Base-by-base conservation (phyloP, 2,888 invertebrate species). In the Entomobrya multifasciata region DNA sequence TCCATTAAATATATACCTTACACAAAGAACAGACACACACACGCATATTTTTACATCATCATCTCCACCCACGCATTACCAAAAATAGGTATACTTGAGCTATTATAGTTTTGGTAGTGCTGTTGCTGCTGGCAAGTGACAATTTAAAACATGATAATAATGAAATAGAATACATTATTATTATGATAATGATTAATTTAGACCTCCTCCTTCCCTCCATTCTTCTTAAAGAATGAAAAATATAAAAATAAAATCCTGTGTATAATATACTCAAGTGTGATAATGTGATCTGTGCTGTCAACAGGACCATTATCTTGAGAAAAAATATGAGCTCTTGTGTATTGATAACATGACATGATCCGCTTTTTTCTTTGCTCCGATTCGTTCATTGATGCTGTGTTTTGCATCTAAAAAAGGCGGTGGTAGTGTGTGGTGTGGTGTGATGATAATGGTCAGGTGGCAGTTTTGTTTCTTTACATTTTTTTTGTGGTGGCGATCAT, bases 271-370 rank as follows among this genome's bases (percentile, higher is more conserved):
- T 30, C n/a, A n/a, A 25, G 1, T 22, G 20, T 22, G 67, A 44
- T 67, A n/a, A n/a, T n/a, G n/a, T n/a, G 22, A 67, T 67, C 13
- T 0, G 44, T 20, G 41, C 22, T 67, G 67, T 41, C 67, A 67
- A 41, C 44, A 67, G 17, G 13, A 47, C n/a, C n/a, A n/a, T n/a
- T n/a, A n/a, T n/a, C n/a, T n/a, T n/a, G n/a, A n/a, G n/a, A n/a
- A n/a, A n/a, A n/a, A n/a, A n/a, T n/a, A n/a, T n/a, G 67, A 67
- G 41, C 8, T 36, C 8, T 36, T 36, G 8, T 36, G 36, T 36
- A 57, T 11, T 15, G 57, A 67, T 67, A 44, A 67, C 67, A 67
- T 22, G 67, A 41, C 67, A 67, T 67, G 67, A 67, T 65, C 65
- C 65, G 65, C 10, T n/a, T n/a, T n/a, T n/a, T n/a, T n/a, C n/a